Percentiles rank a stretch among this genome's conserved stretches.
Evolutionary conservation across 2,888 invertebrate species (phyloP).

Genomic region (Camponotus fellah): DNA sequence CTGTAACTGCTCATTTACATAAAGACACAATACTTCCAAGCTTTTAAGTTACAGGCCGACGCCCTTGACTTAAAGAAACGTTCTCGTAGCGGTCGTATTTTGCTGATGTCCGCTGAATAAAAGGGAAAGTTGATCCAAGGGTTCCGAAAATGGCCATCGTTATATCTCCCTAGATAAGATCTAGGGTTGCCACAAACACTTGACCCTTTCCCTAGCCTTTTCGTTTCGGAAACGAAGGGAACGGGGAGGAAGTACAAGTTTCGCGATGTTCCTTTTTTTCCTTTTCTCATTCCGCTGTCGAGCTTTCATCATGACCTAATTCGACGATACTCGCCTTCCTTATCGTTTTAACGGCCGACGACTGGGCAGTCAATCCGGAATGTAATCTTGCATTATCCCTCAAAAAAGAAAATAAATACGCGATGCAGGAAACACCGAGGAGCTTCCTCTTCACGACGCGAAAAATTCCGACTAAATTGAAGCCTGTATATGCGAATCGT

Average conservation of each 20-base stretch:
- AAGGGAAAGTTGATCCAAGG: slow-evolving; percentile 28
- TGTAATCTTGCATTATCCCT: slow-evolving; percentile 3
- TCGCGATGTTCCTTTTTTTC: neutral
- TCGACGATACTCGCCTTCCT: slow-evolving; percentile 45
- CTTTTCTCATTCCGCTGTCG: neutral
- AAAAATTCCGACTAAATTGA: slow-evolving; percentile 27
- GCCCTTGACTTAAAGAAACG: neutral
- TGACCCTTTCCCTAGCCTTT: neutral
- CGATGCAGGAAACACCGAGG: neutral
- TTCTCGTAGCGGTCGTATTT: neutral
- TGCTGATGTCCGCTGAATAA: slow-evolving; percentile 4
- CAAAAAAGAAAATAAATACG: slow-evolving; percentile 6
- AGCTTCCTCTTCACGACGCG: neutral
- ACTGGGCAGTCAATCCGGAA: slow-evolving; percentile 12
- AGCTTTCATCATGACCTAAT: slow-evolving; percentile 41
- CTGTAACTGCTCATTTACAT: neutral
- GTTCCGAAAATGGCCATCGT: slow-evolving; percentile 2
- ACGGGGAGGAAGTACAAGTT: neutral
- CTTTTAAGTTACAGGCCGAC: neutral
- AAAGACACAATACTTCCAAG: neutral
- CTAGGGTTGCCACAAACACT: slow-evolving; percentile 54
- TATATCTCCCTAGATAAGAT: slow-evolving; percentile 37
- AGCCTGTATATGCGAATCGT: neutral
- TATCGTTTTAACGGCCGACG: slow-evolving; percentile 12
- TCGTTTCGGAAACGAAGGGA: neutral